Percentiles rank a stretch among this genome's conserved stretches.
These are phyloP conservation scores for Symphodus melops DNA, from an alignment of 2,113 vertebrate species.

Conservation along the genomic window DNA sequence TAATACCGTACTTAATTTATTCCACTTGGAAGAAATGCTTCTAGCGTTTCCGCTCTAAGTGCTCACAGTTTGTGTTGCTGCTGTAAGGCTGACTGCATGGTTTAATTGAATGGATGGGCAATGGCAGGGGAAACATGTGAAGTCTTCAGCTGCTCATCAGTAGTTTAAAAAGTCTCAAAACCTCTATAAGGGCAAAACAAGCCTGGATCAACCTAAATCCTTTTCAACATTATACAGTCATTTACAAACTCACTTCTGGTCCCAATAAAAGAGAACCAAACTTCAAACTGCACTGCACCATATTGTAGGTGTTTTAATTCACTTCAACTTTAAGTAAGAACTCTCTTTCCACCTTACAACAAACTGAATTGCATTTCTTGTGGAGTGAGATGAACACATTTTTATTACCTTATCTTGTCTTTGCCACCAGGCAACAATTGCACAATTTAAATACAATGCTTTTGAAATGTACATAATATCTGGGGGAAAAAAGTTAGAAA, in stretches of 20 bases:
- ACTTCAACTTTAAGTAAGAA: no score
- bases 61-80: neutral
- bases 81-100: constrained; percentile 11
- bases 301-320: no score
- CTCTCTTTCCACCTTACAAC: no score
- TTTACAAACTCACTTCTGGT: constrained; percentile 8
- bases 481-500: no score
- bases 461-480: no score
- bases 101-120: constrained; percentile 53
- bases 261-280: neutral
- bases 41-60: constrained; percentile 1
- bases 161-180: constrained; percentile 29
- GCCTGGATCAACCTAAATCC: constrained; percentile 35
- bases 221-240: constrained; percentile 21
- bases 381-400: no score
- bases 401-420: no score
- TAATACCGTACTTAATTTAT: constrained; percentile 7
- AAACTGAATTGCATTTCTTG: no score
- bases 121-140: constrained; percentile 24
- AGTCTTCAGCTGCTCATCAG: constrained; percentile 49
- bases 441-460: no score
- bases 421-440: no score
- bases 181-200: constrained; percentile 38
- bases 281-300: constrained; percentile 3
- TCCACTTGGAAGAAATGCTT: constrained; percentile 7